Evolutionary conservation across 1,140 invertebrate species (phyloP), one percentile per base, ranked within the genome.

Genomic region (Campodea augens): DNA sequence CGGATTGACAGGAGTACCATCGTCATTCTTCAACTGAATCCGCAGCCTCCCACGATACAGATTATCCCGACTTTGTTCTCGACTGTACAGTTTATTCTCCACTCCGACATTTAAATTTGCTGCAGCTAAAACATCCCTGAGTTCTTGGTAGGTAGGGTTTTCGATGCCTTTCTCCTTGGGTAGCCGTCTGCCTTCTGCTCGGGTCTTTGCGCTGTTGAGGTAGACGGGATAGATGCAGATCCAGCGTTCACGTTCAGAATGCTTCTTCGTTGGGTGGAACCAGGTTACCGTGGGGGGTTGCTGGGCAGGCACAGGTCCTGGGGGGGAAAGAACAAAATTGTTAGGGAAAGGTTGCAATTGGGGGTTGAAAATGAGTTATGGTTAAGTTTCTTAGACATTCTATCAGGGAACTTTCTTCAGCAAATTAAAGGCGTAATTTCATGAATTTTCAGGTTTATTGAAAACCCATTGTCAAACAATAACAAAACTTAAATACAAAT

Each of bases 161-260:
- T 95, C 86, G 2, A 97, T 80, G 58, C 83, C 72, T 60, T 81
- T 78, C 2, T 77, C 69, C 63, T 90, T 89, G 4, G 78, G 62
- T 20, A 98, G 63, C 51, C 78, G 75, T 21, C 93, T 69, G 5
- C 93, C 93, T 60, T 91, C 75, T 2, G 81, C 79, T 23, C 82
- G 57, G 0, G 86, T 88, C 62, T 88, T 93, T 56, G 89, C 93
- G 50, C 77, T 90, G 57, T 98, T 97, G 19, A 98, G 69, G 54
- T 98, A 98, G 0, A 87, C 78, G 32, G 95, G 95, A 66, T 98
- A 98, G 45, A 98, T 82, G 55, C 87, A 92, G 44, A 96, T 75
- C 92, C 92, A 98, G 55, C 71, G 72, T 60, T 73, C 70, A 43
- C 65, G 61, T 48, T 77, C 77, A 50, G 68, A 78, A 50, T 80